phyloP scores from a whole-genome alignment of 2,113 vertebrate genomes.

The Phyllostomus hastatus region DNA sequence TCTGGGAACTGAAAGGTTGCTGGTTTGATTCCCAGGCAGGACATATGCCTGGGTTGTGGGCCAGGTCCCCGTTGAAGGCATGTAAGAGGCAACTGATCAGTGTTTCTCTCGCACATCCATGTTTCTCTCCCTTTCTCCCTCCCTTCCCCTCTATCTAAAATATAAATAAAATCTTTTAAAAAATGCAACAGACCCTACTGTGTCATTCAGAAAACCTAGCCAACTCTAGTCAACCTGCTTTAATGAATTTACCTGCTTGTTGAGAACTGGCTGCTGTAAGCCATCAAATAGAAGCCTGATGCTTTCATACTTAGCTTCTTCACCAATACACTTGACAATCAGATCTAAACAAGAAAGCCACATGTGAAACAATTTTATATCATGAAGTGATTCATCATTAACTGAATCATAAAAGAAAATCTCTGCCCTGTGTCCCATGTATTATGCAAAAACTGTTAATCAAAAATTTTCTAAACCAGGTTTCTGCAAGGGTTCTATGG shows the following conservation, averaged over 20 bases:
- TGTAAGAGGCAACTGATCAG: too few species aligned
- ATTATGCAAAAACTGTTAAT: background rate
- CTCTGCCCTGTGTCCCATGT: background rate
- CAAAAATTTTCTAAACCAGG: conserved; percentile 6
- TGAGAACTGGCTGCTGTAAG: conserved; percentile 96
- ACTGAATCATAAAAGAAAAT: conserved; percentile 25
- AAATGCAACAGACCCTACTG: background rate
- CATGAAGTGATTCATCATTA: background rate
- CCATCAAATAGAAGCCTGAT: conserved; percentile 91
- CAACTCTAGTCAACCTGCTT: background rate
- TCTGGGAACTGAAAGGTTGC: too few species aligned
- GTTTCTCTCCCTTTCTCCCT: too few species aligned
- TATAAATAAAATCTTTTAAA: too few species aligned
- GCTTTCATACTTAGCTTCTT: conserved; percentile 91
- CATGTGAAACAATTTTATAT: conserved; percentile 14
- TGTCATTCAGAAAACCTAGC: background rate
- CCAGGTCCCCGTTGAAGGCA: too few species aligned
- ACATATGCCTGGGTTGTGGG: too few species aligned
- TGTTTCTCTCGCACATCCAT: too few species aligned
- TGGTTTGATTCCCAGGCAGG: too few species aligned
- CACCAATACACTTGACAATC: conserved; percentile 90
- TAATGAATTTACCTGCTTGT: conserved; percentile 91
- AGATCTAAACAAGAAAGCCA: conserved; percentile 83
- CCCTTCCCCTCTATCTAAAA: too few species aligned
- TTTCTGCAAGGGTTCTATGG: background rate